These are phyloP conservation scores for Delphinus delphis DNA, from an alignment of 2,113 vertebrate genomes.

Conservation along the genomic window DNA sequence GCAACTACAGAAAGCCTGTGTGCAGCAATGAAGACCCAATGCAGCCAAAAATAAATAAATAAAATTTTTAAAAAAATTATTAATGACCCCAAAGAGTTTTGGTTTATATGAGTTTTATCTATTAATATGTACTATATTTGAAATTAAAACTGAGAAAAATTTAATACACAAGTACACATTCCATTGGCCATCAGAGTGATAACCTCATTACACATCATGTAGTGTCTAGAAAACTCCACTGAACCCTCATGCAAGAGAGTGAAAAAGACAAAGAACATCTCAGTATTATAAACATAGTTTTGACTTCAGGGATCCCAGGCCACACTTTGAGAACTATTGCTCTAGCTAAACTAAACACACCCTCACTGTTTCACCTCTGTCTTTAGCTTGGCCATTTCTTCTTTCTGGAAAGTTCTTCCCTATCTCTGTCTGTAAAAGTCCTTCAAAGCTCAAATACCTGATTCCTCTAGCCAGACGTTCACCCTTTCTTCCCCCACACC, in stretches of 20 bases:
- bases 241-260: neutral
- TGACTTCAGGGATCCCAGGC: neutral
- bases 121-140: neutral
- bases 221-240: neutral
- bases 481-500: neutral
- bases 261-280: neutral
- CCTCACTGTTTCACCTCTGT: neutral
- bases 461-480: neutral
- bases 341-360: neutral
- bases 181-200: neutral
- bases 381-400: conserved; percentile 31
- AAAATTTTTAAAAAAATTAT: neutral
- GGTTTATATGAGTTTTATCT: neutral
- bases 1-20: too few species aligned
- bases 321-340: neutral
- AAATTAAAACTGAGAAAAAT: conserved; percentile 31
- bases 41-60: too few species aligned
- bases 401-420: conserved; percentile 22
- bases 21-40: too few species aligned
- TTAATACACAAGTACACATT: neutral
- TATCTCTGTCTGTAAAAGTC: conserved; percentile 22
- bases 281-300: neutral
- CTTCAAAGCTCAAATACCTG: conserved; percentile 12
- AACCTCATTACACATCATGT: neutral
- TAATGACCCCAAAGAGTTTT: neutral